phyloP scores from a whole-genome alignment of 2,888 invertebrate genomes.

The Ernsta delagoae region DNA sequence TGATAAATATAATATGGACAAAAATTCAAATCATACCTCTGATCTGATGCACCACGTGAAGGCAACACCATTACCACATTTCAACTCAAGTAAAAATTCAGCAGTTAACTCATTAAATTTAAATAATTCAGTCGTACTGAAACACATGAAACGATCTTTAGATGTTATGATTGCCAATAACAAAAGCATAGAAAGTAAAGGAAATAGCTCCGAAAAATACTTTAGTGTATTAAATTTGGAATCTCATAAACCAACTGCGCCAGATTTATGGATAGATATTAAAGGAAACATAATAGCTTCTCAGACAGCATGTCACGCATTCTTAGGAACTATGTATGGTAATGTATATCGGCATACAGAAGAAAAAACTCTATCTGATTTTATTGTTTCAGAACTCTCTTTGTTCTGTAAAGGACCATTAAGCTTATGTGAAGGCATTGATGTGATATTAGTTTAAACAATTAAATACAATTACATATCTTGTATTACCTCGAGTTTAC shows the following conservation, averaged over 20 bases:
- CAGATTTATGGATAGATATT: conserved; percentile 61
- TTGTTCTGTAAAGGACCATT: conserved; percentile 75
- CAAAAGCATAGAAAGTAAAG: not conserved
- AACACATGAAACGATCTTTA: not conserved
- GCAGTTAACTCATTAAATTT: conserved; percentile 38
- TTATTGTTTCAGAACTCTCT: conserved; percentile 69
- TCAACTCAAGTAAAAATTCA: conserved; percentile 42
- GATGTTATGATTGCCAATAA: not conserved
- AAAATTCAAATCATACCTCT: conserved; percentile 8
- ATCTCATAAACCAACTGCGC: conserved; percentile 19
- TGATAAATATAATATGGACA: not conserved
- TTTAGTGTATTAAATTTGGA: conserved; percentile 3
- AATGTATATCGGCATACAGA: conserved; percentile 57
- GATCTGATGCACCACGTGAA: conserved; percentile 16
- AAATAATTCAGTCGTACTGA: conserved; percentile 40
- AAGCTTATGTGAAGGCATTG: conserved; percentile 71
- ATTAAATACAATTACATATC: too few species aligned
- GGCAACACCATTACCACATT: conserved; percentile 21
- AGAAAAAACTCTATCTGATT: conserved; percentile 64
- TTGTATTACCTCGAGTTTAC: too few species aligned
- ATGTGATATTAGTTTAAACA: conserved; percentile 65
- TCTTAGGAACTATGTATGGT: conserved; percentile 70
- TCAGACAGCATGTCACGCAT: conserved; percentile 69
- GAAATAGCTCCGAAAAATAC: not conserved
- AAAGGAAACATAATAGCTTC: conserved; percentile 74